These are phyloP conservation scores for Blennius ocellaris DNA, from an alignment of 2,113 vertebrate genomes.

Conservation along the genomic window DNA sequence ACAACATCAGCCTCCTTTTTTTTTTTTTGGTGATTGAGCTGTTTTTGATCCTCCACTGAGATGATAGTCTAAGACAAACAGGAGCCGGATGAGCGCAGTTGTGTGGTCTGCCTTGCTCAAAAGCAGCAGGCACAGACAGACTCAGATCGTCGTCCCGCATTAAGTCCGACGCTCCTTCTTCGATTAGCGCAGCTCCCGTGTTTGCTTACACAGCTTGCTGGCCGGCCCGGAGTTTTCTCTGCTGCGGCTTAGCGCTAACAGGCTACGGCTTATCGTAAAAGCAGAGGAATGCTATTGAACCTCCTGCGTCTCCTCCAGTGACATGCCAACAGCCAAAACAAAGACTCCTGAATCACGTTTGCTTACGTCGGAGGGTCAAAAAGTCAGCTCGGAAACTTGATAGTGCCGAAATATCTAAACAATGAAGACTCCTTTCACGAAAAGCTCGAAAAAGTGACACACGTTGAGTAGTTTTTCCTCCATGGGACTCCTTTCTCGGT, in stretches of 20 bases:
- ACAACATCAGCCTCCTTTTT: background rate
- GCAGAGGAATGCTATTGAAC: slow-evolving; percentile 71
- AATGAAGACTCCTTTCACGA: background rate
- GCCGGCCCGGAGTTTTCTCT: slow-evolving; percentile 54
- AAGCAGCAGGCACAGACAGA: slow-evolving; percentile 17
- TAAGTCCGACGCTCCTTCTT: slow-evolving; percentile 69
- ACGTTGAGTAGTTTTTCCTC: too few species aligned
- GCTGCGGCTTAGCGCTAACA: slow-evolving; percentile 60
- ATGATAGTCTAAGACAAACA: slow-evolving; percentile 27
- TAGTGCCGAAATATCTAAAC: background rate
- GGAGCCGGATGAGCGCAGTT: slow-evolving; percentile 33
- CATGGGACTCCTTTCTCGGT: too few species aligned
- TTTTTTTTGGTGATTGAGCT: background rate
- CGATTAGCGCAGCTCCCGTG: slow-evolving; percentile 62
- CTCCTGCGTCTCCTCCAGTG: slow-evolving; percentile 30
- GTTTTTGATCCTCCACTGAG: background rate
- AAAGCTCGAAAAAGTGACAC: too few species aligned
- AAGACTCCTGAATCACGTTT: slow-evolving; percentile 25
- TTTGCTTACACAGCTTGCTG: slow-evolving; percentile 72
- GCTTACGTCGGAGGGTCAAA: slow-evolving; percentile 17
- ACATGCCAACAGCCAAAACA: slow-evolving; percentile 26
- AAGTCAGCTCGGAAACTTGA: slow-evolving; percentile 5
- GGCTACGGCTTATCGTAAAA: slow-evolving; percentile 69
- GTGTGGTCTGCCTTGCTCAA: slow-evolving; percentile 67
- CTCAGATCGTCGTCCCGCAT: slow-evolving; percentile 7